Conservation (phyloP, 1,140 invertebrate species). For the Papilio glaucus region DNA sequence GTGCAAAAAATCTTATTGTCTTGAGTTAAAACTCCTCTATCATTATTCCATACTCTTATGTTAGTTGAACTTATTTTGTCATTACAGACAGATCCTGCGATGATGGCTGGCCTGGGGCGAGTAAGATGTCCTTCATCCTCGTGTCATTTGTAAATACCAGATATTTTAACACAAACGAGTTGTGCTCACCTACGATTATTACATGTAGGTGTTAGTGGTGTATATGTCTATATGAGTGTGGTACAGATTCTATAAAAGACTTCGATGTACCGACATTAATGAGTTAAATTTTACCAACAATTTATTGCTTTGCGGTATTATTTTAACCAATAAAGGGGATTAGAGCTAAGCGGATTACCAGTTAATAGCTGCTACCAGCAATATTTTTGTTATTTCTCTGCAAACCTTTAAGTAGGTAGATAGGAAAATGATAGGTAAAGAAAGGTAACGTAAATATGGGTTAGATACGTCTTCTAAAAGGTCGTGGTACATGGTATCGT, state of each 20-base stretch:
- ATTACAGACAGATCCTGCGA: constrained; percentile 71
- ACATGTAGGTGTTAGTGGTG: constrained; percentile 38
- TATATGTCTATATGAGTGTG: constrained; percentile 12
- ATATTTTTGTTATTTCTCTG: too few species aligned
- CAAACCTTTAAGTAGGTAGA: too few species aligned
- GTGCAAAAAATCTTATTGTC: too few species aligned
- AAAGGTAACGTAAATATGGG: background rate
- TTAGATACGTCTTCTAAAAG: too few species aligned
- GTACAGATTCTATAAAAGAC: constrained; percentile 18
- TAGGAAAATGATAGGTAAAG: background rate
- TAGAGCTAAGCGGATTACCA: too few species aligned
- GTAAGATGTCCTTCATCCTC: constrained; percentile 41
- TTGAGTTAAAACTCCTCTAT: too few species aligned
- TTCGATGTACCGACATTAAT: background rate
- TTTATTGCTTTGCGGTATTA: too few species aligned
- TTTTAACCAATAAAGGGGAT: too few species aligned
- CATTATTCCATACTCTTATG: too few species aligned
- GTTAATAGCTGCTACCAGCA: too few species aligned
- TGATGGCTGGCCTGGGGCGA: constrained; percentile 62
- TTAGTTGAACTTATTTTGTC: constrained; percentile 39
- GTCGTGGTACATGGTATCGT: too few species aligned
- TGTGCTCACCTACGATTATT: constrained; percentile 43
- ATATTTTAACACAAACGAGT: constrained; percentile 47
- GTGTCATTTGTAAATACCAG: constrained; percentile 60
- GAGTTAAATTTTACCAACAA: background rate